Conservation (phyloP, 2,888 invertebrate genomes). For the Lasioglossum leucozonium region DNA sequence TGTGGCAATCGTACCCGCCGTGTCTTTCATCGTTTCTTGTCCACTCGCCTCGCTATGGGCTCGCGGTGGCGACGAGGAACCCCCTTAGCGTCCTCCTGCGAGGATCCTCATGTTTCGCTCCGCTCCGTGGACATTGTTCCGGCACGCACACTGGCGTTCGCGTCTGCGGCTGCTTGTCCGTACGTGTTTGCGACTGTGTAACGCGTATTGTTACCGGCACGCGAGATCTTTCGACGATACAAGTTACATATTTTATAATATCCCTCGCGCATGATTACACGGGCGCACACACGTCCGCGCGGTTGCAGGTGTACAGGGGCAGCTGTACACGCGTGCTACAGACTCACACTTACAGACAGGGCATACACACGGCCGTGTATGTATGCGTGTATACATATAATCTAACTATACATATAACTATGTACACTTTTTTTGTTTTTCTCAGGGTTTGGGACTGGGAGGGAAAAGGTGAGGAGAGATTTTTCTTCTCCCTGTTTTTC, state of each 20-base stretch:
- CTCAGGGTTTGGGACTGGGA: constrained; percentile 43
- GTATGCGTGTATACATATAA: constrained; percentile 75
- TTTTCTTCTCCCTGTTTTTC: constrained; percentile 14
- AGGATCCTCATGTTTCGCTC: neutral
- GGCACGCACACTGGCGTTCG: constrained; percentile 35
- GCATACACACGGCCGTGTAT: constrained; percentile 60
- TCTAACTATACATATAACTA: constrained; percentile 85
- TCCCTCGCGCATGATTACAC: constrained; percentile 36
- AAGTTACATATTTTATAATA: constrained; percentile 4
- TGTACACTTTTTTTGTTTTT: constrained; percentile 79
- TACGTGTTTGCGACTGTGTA: constrained; percentile 32
- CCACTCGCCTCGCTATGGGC: neutral
- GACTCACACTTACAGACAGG: constrained; percentile 55
- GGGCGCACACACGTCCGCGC: constrained; percentile 34
- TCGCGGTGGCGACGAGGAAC: neutral
- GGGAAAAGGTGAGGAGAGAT: neutral
- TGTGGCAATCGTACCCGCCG: neutral
- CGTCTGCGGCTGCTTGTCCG: constrained; percentile 28
- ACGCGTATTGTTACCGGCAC: neutral
- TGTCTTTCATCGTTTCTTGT: neutral
- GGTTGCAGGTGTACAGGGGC: constrained; percentile 39
- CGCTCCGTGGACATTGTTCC: constrained; percentile 9
- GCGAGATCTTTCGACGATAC: constrained; percentile 9
- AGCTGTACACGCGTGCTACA: constrained; percentile 33
- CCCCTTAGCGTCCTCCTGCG: neutral